Evolutionary conservation across 2,797 vertebrate genomes (phyloP), one percentile per base, ranked within the genome.

Genomic region (Crax fasciolata): DNA sequence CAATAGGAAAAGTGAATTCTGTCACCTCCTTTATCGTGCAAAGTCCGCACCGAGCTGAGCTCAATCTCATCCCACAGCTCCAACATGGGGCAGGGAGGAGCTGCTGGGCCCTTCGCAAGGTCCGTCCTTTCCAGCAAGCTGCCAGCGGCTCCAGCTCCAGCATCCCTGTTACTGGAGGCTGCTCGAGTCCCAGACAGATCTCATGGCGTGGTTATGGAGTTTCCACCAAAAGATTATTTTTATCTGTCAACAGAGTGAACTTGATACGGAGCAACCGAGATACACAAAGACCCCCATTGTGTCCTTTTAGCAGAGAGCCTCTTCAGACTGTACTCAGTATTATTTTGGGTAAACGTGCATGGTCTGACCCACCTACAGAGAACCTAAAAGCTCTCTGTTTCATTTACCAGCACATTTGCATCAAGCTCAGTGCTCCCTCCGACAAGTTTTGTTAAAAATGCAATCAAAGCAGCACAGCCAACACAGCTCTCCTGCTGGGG

Each of bases 281-380:
- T 2, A 46, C 46, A 92, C 90, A 94, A 89, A 95, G 87, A 39
- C 55, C 72, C 86, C 80, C 68, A 28, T 12, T 95, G 90, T 95
- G 89, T 66, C 73, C 17, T 2, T 0, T 67, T 92, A 51, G 78
- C 17, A 1, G 78, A 84, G 87, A 32, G 57, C 85, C 78, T 91
- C 90, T 79, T 82, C 89, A 0, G 88, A 83, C 68, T 6, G 8
- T 54, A 8, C 6, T 6, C 9, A 9, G 73, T 55, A 30, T 92
- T 91, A 63, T 65, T 76, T 68, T 76, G 81, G 52, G 63, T 85
- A 85, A 90, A 87, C 46, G 80, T 28, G 84, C 90, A 78, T 0
- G 15, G 82, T 44, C 78, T 93, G 89, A 91, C 85, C 84, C 94
- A 96, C 90, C 94, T 96, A 86, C 21, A 3, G 92, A 93, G 93